Conservation (phyloP, 2,888 invertebrate genomes). For the Standfussiana lucernea region DNA sequence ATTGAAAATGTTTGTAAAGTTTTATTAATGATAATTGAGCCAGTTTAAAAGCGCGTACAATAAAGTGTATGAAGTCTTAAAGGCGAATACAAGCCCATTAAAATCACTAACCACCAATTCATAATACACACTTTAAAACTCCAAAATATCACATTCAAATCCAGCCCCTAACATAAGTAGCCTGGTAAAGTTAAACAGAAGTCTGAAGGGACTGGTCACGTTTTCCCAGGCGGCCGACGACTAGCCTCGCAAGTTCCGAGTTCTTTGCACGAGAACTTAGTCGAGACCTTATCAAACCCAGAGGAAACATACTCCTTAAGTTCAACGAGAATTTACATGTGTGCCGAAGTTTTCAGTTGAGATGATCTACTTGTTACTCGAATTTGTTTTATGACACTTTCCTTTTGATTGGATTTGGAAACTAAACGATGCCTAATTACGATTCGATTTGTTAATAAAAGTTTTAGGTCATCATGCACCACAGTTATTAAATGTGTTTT, state of each 20-base stretch:
- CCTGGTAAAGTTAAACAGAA: slow-evolving; percentile 61
- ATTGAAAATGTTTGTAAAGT: background rate
- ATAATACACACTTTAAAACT: background rate
- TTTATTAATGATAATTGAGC: background rate
- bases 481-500: background rate
- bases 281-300: slow-evolving; percentile 64
- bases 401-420: background rate
- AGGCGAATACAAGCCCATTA: background rate
- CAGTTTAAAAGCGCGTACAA: background rate
- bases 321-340: slow-evolving; percentile 63
- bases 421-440: background rate
- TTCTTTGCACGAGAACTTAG: slow-evolving; percentile 72
- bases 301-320: slow-evolving; percentile 65
- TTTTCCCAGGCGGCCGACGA: slow-evolving; percentile 60
- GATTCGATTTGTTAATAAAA: background rate
- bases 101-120: background rate
- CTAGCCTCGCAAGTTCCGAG: slow-evolving; percentile 68
- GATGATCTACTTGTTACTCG: slow-evolving; percentile 17
- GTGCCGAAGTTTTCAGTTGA: slow-evolving; percentile 22
- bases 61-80: background rate
- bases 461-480: background rate
- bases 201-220: slow-evolving; percentile 69
- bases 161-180: slow-evolving; percentile 53
- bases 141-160: slow-evolving; percentile 24
- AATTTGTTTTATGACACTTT: slow-evolving; percentile 22